phyloP scores from a whole-genome alignment of 2,113 vertebrate species.

The Sapayoa aenigma region DNA sequence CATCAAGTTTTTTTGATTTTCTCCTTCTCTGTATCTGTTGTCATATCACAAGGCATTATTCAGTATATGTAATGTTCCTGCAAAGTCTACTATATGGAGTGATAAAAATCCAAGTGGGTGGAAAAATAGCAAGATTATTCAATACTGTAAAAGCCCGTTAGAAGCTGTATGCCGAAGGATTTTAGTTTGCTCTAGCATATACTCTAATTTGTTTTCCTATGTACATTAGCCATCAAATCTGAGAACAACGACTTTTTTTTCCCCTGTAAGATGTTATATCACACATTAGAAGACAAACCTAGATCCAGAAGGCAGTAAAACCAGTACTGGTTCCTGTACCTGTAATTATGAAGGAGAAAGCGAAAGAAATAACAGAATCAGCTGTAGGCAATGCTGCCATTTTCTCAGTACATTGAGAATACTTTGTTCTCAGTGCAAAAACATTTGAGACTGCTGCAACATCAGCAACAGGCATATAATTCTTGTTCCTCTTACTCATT shows the following conservation, averaged over 20 bases:
- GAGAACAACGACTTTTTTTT: neutral
- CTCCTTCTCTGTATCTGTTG: neutral
- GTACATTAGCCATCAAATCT: neutral
- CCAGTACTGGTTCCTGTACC: neutral
- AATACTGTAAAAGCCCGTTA: neutral
- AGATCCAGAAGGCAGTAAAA: neutral
- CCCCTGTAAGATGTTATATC: neutral
- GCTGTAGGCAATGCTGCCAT: neutral
- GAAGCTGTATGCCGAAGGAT: neutral
- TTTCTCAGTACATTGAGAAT: too few relatives aligned
- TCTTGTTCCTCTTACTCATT: neutral
- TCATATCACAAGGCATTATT: neutral
- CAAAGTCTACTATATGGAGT: neutral
- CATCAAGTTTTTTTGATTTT: neutral
- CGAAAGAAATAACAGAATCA: neutral
- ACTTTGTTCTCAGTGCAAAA: neutral
- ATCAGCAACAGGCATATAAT: neutral
- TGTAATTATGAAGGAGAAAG: neutral
- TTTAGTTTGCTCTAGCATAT: neutral
- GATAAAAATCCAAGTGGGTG: neutral
- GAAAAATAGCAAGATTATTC: neutral
- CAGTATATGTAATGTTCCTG: neutral
- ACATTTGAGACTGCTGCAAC: neutral
- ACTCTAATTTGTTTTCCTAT: neutral
- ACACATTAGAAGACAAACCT: neutral